phyloP scores from a whole-genome alignment of 2,113 vertebrate species.

The Nicator chloris region DNA sequence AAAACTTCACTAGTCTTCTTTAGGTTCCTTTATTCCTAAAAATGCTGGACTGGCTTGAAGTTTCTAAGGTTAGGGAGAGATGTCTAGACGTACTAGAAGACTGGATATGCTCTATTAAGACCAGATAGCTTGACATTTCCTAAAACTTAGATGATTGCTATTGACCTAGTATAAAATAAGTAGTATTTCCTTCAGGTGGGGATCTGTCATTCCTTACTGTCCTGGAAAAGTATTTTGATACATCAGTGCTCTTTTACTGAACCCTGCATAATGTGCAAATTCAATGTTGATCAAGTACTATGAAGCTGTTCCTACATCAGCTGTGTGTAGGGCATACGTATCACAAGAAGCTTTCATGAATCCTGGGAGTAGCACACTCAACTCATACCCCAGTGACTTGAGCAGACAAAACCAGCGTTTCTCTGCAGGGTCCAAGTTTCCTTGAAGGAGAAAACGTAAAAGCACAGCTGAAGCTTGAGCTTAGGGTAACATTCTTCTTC shows the following conservation, averaged over 20 bases:
- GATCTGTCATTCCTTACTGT: background rate
- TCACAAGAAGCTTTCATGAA: background rate
- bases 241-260: background rate
- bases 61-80: background rate
- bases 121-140: background rate
- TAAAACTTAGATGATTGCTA: background rate
- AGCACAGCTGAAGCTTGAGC: background rate
- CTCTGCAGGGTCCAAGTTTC: background rate
- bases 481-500: background rate
- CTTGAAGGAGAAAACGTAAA: background rate
- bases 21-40: background rate
- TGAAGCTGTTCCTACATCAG: background rate
- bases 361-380: background rate
- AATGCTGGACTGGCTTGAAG: background rate
- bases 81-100: background rate
- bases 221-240: background rate
- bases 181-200: background rate
- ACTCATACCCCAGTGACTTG: background rate
- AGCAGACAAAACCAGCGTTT: background rate
- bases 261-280: background rate
- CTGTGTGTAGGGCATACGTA: background rate
- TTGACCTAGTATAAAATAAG: background rate
- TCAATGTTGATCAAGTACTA: background rate
- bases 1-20: background rate
- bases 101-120: background rate